phyloP scores from a whole-genome alignment of 2,888 invertebrate genomes.

The Tiphia femorata region DNA sequence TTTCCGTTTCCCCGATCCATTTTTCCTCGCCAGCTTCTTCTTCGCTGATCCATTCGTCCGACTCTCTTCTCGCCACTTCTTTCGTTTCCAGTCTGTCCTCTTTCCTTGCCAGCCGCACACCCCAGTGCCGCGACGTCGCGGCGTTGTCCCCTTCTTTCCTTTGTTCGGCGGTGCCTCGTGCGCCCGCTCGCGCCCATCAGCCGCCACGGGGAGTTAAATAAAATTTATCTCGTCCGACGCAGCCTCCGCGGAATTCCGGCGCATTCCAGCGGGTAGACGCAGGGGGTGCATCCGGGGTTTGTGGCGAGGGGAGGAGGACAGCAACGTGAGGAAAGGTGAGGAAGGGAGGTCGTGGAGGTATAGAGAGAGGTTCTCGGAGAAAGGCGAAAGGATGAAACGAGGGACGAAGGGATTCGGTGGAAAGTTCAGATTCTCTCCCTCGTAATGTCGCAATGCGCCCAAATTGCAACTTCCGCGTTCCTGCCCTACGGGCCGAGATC shows the following conservation, averaged over 20 bases:
- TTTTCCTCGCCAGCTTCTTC: conserved; percentile 10
- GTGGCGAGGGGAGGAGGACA: conserved; percentile 17
- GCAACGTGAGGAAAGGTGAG: not conserved
- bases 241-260: conserved; percentile 55
- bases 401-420: not conserved
- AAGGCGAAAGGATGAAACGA: not conserved
- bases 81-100: not conserved
- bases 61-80: not conserved
- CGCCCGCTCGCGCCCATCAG: conserved; percentile 38
- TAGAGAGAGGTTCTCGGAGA: not conserved
- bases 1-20: not conserved
- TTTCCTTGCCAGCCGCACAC: conserved; percentile 7
- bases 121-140: no score
- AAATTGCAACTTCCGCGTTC: conserved; percentile 30
- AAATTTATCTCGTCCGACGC: conserved; percentile 57
- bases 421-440: conserved; percentile 24
- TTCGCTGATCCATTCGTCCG: conserved; percentile 15
- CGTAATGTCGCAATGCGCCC: conserved; percentile 46
- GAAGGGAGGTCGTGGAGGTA: no score
- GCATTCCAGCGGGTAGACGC: conserved; percentile 48
- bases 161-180: conserved; percentile 14
- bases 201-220: conserved; percentile 48
- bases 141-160: conserved; percentile 9
- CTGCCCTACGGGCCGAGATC: conserved; percentile 21
- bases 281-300: conserved; percentile 39